Evolutionary conservation across 2,888 invertebrate genomes (phyloP), one percentile per base, ranked within the genome.

Genomic region (Ophion ellenae): DNA sequence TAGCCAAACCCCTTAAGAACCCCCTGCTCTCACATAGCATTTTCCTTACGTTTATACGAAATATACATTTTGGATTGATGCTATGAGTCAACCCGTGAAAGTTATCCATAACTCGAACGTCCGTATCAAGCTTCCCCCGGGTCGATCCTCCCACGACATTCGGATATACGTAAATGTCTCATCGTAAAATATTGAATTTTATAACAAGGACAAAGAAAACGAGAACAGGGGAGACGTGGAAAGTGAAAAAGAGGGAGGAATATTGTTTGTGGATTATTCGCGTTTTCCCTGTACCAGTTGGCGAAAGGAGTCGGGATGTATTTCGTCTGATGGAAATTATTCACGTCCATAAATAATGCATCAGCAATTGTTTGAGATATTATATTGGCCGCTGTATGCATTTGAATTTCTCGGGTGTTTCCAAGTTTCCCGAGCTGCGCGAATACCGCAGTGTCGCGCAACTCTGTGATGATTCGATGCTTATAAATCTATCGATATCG

Each of bases 321-420:
- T 59, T 32, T 73, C 57, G 32, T 36, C n/a, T n/a, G 59, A 73
- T 59, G 36, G 36, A n/a, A 73, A 59, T 73, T 59, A 61, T 61
- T 61, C 71, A n/a, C 36, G 20, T 10, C 57, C 20, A 73, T 73
- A 59, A 73, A 73, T 73, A 73, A 57, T 73, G 57, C 59, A 73
- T 73, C 20, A 73, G 59, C 71, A n/a, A 59, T 73, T 73, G 53
- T 73, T 73, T 59, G 71, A 59, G 20, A 73, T 73, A 73, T 73
- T 59, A 73, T 73, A 73, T 73, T 32, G 32, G 32, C 40, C 36
- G n/a, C 71, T 53, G 57, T 36, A 32, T 32, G 71, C 71, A 73
- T 73, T 57, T 59, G 32, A 73, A 73, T 73, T 57, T 20, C 20
- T 53, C 71, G 28, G 71, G n/a, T 7, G 57, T 59, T 59, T 2